Conservation (phyloP, 2,113 vertebrate genomes). For the Istiophorus platypterus region DNA sequence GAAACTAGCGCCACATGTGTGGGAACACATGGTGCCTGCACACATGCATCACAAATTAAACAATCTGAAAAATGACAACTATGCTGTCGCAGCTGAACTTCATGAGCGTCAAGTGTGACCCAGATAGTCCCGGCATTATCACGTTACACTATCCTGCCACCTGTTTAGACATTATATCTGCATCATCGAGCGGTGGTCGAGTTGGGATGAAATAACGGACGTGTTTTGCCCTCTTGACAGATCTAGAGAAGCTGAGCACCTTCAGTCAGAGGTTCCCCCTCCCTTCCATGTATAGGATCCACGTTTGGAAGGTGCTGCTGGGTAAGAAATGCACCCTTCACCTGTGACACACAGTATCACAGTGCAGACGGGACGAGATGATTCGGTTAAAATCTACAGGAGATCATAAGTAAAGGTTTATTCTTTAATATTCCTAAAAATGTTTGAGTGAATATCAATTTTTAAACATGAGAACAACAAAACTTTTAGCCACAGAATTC, state of each 20-base stretch:
- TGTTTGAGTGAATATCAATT: neutral
- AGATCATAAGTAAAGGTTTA: neutral
- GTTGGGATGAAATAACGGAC: neutral
- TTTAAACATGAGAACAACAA: neutral
- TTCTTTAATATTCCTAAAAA: neutral
- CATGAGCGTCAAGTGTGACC: no score
- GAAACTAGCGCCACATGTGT: no score
- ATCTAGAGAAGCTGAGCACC: conserved; percentile 96
- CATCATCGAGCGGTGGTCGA: neutral
- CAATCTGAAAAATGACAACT: no score
- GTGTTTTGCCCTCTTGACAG: conserved; percentile 76
- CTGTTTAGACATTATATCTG: neutral
- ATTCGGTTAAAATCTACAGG: neutral
- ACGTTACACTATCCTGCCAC: neutral
- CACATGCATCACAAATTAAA: no score
- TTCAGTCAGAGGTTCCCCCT: conserved; percentile 98
- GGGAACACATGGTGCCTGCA: no score
- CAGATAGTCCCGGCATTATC: no score
- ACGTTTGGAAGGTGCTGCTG: conserved; percentile 97
- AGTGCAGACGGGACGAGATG: neutral
- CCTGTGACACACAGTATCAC: neutral
- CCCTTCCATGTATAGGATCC: conserved; percentile 95
- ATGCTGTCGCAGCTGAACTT: no score
- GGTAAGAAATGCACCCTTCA: conserved; percentile 82
- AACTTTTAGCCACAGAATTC: no score